These are phyloP conservation scores for Xiphophorus couchianus DNA, from an alignment of 2,113 vertebrate species.

Conservation along the genomic window DNA sequence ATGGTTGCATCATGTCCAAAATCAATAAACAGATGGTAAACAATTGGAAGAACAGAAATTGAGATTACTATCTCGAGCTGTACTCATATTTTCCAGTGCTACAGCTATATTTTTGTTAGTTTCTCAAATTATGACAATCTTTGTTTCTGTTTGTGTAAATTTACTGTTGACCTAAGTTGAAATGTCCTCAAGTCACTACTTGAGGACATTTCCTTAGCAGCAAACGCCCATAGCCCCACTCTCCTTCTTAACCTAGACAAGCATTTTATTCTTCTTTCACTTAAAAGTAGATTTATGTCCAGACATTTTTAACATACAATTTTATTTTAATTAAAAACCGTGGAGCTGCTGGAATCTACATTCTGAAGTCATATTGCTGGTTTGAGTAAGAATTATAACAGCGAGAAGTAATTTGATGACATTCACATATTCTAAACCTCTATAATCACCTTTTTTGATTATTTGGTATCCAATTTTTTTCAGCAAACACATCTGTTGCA, in stretches of 20 bases:
- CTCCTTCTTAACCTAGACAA: background rate
- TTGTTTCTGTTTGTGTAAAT: too few species aligned
- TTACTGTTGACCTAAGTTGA: too few species aligned
- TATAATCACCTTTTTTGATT: slow-evolving; percentile 11
- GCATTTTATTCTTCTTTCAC: background rate
- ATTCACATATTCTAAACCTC: slow-evolving; percentile 1
- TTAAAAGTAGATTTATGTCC: background rate
- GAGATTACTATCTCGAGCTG: too few species aligned
- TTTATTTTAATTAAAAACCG: background rate
- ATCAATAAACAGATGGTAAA: background rate
- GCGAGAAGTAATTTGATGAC: background rate
- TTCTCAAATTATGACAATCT: too few species aligned
- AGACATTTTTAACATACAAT: background rate
- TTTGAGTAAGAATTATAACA: background rate
- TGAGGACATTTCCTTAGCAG: too few species aligned
- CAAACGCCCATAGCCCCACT: too few species aligned
- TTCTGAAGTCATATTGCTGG: background rate
- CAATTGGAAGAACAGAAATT: too few species aligned
- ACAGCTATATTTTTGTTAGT: too few species aligned
- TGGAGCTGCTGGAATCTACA: background rate
- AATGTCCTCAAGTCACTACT: too few species aligned
- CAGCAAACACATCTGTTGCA: background rate
- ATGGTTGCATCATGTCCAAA: background rate
- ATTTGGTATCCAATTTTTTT: slow-evolving; percentile 11
- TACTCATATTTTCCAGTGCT: too few species aligned